These are phyloP conservation scores for Pipistrellus pipistrellus DNA, from an alignment of 2,797 vertebrate genomes.

Conservation along the genomic window DNA sequence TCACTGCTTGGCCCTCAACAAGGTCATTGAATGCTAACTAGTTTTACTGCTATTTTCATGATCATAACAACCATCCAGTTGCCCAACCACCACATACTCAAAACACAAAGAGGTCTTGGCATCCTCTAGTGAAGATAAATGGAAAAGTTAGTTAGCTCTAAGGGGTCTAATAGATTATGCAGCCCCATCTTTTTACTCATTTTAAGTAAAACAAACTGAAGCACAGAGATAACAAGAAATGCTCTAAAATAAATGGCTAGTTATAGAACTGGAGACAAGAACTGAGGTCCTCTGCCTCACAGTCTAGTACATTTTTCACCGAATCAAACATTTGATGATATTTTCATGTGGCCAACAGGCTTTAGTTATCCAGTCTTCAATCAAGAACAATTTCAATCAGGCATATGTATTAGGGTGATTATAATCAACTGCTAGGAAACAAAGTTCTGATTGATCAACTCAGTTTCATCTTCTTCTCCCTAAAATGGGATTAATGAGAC, in stretches of 20 bases:
- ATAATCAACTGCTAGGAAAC: slow-evolving; percentile 68
- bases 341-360: not conserved
- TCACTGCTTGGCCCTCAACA: not conserved
- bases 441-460: slow-evolving; percentile 67
- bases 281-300: not conserved
- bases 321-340: not conserved
- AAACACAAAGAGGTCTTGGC: not conserved
- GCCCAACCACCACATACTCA: not conserved
- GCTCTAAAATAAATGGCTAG: no score
- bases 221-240: not conserved
- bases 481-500: slow-evolving; percentile 50
- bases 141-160: not conserved
- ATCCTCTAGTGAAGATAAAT: not conserved
- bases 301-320: not conserved
- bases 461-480: slow-evolving; percentile 59
- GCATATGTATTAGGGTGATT: not conserved
- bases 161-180: not conserved
- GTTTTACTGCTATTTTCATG: not conserved
- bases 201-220: not conserved
- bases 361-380: slow-evolving; percentile 48
- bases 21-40: not conserved
- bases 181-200: not conserved
- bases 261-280: not conserved
- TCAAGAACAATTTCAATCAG: slow-evolving; percentile 64
- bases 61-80: not conserved